A percentile compares a stretch with the other conserved stretches of the same genome.
Evolutionary conservation across 2,888 invertebrate genomes (phyloP).

Genomic region (Dynastes tityus): DNA sequence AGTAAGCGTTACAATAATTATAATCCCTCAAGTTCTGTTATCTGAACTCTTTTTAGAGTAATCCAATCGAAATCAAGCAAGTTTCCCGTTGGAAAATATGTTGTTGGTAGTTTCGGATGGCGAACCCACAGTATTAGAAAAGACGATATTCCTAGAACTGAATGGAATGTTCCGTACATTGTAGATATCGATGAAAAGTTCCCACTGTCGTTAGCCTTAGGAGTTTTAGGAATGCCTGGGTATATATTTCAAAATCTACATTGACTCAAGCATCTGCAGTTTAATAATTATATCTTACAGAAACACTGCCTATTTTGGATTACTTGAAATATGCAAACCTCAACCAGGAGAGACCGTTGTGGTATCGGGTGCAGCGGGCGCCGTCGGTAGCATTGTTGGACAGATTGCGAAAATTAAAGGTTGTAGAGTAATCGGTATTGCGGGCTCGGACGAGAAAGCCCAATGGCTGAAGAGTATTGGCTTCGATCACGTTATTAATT

Average conservation of each 20-base stretch:
- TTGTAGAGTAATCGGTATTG: conserved; percentile 81
- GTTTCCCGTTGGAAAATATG: conserved; percentile 77
- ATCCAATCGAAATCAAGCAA: conserved; percentile 76
- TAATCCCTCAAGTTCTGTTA: no score
- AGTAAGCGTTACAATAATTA: conserved; percentile 62
- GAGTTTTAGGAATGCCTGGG: conserved; percentile 82
- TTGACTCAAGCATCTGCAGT: neutral
- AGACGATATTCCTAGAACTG: conserved; percentile 74
- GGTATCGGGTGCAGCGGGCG: conserved; percentile 85
- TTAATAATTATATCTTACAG: conserved; percentile 69
- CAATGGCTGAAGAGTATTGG: conserved; percentile 79
- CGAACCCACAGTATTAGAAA: conserved; percentile 78
- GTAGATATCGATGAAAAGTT: conserved; percentile 72
- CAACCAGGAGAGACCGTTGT: conserved; percentile 82
- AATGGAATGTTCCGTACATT: conserved; percentile 9
- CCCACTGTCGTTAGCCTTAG: conserved; percentile 76
- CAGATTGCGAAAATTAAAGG: conserved; percentile 85
- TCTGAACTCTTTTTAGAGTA: neutral
- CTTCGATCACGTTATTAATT: conserved; percentile 82
- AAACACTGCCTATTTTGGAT: conserved; percentile 83
- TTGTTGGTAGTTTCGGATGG: conserved; percentile 81
- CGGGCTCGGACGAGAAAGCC: conserved; percentile 82
- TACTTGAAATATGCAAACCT: conserved; percentile 80
- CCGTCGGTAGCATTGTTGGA: conserved; percentile 84
- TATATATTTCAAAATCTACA: conserved; percentile 61